These are phyloP conservation scores for Terrapene triunguis DNA, from an alignment of 2,113 vertebrate genomes.

Conservation along the genomic window DNA sequence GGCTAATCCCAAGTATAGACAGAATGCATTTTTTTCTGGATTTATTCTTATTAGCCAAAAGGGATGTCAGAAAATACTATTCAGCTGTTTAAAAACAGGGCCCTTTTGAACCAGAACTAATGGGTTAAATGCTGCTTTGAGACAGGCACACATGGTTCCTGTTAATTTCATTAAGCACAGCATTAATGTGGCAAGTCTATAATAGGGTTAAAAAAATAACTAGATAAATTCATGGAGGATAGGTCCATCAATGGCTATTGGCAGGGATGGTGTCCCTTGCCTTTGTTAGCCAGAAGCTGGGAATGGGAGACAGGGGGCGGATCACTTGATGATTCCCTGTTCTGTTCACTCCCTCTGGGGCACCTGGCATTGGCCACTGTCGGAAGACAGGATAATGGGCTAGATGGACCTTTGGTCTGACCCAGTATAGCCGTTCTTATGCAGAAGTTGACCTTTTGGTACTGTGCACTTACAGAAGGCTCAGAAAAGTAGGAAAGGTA, in stretches of 20 bases:
- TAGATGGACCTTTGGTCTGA: too few species aligned
- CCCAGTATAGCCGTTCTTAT: too few species aligned
- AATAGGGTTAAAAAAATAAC: too few species aligned
- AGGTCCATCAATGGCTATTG: too few species aligned
- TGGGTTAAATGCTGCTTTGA: background rate
- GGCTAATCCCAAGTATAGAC: background rate
- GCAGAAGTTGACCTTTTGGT: background rate
- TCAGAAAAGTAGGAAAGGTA: background rate
- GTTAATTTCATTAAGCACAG: background rate
- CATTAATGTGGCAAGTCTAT: background rate
- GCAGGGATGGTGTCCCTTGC: too few species aligned
- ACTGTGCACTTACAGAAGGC: background rate
- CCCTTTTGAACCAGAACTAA: background rate
- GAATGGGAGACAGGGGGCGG: too few species aligned
- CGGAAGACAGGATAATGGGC: too few species aligned
- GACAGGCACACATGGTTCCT: background rate
- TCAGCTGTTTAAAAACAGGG: background rate
- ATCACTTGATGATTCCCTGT: too few species aligned
- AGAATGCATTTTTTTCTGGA: background rate
- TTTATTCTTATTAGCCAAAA: background rate
- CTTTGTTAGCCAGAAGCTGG: too few species aligned
- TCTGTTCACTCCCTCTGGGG: too few species aligned
- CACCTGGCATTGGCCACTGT: too few species aligned
- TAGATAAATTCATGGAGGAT: too few species aligned
- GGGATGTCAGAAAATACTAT: background rate